These are phyloP conservation scores for Ctena decussata DNA, from an alignment of 2,888 invertebrate species.

Conservation along the genomic window DNA sequence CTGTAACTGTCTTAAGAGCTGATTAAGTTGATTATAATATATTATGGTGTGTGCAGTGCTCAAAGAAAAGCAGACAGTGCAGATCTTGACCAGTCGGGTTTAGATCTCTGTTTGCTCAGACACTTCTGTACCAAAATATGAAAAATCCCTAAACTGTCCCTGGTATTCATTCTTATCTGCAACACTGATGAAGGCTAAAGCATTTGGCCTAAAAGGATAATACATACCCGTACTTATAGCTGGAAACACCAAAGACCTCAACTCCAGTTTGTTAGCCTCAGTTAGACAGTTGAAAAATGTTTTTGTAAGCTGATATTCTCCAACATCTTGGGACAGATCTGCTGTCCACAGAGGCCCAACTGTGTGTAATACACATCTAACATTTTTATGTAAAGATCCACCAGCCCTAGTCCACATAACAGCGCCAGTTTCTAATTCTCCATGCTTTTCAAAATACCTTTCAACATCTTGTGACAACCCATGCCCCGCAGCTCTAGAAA, in stretches of 20 bases:
- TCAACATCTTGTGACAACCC: slow-evolving; percentile 68
- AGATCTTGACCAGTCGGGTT: too few relatives aligned
- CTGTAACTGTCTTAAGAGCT: too few relatives aligned
- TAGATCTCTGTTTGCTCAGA: too few relatives aligned
- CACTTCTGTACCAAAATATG: too few relatives aligned
- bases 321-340: slow-evolving; percentile 41
- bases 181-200: too few relatives aligned
- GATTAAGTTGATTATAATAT: too few relatives aligned
- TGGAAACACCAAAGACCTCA: slow-evolving; percentile 64
- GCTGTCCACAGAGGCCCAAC: slow-evolving; percentile 72
- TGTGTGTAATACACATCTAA: slow-evolving; percentile 72
- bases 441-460: slow-evolving; percentile 56
- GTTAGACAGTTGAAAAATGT: slow-evolving; percentile 66
- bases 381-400: slow-evolving; percentile 61
- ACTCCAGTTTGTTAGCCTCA: slow-evolving; percentile 58
- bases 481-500: slow-evolving; percentile 63
- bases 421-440: slow-evolving; percentile 49
- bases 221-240: slow-evolving; percentile 70
- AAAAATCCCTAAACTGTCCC: too few relatives aligned
- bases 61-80: too few relatives aligned
- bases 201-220: too few relatives aligned
- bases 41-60: too few relatives aligned
- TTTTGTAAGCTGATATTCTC: slow-evolving; percentile 53
- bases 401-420: slow-evolving; percentile 75
- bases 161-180: too few relatives aligned